Base-by-base conservation (phyloP, 2,797 vertebrate genomes). In the Lacerta agilis region DNA sequence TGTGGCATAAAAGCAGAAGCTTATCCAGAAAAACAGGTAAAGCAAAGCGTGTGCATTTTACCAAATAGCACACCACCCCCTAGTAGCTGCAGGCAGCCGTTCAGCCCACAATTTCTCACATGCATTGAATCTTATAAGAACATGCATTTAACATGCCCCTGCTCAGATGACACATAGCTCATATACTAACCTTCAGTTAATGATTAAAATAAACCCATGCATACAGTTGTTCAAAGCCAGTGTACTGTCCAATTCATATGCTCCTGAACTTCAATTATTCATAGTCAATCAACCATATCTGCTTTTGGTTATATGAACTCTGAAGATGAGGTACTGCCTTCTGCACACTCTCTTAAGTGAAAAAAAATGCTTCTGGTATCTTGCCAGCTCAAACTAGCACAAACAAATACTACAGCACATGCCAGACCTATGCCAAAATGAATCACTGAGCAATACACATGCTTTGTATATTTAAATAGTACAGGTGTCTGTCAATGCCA, bases 221-320 rank as follows among this genome's bases (percentile, higher is more conserved):
- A 88, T 73, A 41, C 89, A 88, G 0, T 20, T 58, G 67, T 29
- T 8, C 58, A 94, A 9, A 75, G 82, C 55, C 73, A 20, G 73
- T 1, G 0, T 4, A 58, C 1, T 2, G 5, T 20, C 85, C 78
- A 43, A 85, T 23, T 76, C 87, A 5, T 41, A 33, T 8, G 33
- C 67, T 76, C 27, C 1, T 88, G 80, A 67, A 87, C 61, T 77
- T 76, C 33, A 58, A 2, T 79, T 17, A 69, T 79, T 83, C 38
- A 66, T 78, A 1, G 33, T 41, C 38, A 78, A 61, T 33, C 29
- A 33, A 33, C 55, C 64, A 23, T 29, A 5, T 3, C 33, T 55
- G 9, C 15, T 78, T 17, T 69, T 27, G 23, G 15, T 67, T 77
- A 55, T 69, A 76, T 36, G 58, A 72, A 82, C 58, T n/a, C 33